Conservation (phyloP, 2,888 invertebrate genomes). For the Apoda limacodes region DNA sequence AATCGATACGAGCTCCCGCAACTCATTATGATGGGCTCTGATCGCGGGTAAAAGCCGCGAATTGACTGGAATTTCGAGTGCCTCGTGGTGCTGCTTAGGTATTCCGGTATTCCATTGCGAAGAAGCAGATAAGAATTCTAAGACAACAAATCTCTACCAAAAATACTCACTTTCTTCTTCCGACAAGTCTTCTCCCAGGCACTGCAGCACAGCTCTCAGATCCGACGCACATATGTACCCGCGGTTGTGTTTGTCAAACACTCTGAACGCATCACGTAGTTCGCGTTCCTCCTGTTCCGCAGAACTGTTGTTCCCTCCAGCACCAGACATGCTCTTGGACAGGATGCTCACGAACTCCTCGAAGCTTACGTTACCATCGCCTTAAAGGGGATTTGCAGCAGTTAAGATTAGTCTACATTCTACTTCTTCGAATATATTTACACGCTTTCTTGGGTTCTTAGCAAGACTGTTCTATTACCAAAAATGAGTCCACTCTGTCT, state of each 20-base stretch:
- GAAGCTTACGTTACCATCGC: slow-evolving; percentile 89
- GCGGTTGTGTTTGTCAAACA: slow-evolving; percentile 92
- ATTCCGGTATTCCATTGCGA: no score
- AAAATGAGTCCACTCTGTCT: no score
- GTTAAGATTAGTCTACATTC: background rate
- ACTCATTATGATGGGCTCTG: no score
- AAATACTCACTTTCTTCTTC: slow-evolving; percentile 93
- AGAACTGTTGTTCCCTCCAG: slow-evolving; percentile 70
- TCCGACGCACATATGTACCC: slow-evolving; percentile 93
- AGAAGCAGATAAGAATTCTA: no score
- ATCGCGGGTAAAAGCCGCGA: no score
- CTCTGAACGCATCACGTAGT: slow-evolving; percentile 86
- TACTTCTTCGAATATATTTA: slow-evolving; percentile 1
- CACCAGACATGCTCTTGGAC: slow-evolving; percentile 78
- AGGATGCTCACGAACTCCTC: slow-evolving; percentile 90
- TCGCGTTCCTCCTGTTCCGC: slow-evolving; percentile 87
- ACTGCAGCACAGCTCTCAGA: slow-evolving; percentile 86
- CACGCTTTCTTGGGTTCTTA: background rate
- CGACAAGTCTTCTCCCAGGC: slow-evolving; percentile 87
- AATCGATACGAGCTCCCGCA: no score
- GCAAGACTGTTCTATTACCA: no score
- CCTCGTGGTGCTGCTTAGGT: no score
- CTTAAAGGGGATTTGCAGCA: slow-evolving; percentile 43
- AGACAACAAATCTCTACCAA: no score
- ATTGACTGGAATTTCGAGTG: no score